Conservation (phyloP, 2,113 vertebrate genomes). For the Ptyas mucosa region DNA sequence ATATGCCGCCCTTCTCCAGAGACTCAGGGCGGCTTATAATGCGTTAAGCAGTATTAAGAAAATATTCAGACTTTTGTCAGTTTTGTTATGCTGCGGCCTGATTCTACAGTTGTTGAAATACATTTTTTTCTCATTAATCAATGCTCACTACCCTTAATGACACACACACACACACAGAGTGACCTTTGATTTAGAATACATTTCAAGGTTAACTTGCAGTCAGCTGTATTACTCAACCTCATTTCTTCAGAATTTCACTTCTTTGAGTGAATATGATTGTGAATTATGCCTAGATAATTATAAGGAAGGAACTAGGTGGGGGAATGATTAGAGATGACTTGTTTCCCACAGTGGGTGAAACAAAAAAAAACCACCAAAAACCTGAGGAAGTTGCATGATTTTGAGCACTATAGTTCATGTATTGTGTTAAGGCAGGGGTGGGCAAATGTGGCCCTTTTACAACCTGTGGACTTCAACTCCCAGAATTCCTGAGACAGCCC, state of each 20-base stretch:
- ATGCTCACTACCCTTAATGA: not conserved
- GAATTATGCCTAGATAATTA: not conserved
- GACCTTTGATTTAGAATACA: constrained; percentile 48
- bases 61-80: not conserved
- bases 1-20: too few relatives aligned
- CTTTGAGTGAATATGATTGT: not conserved
- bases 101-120: not conserved
- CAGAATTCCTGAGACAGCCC: too few relatives aligned
- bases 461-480: too few relatives aligned
- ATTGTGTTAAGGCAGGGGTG: not conserved
- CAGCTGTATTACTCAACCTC: not conserved
- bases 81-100: not conserved
- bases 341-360: not conserved
- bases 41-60: too few relatives aligned
- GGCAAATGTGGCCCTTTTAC: too few relatives aligned
- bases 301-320: not conserved
- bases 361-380: not conserved
- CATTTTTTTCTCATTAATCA: not conserved
- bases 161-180: not conserved
- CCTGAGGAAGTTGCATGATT: not conserved
- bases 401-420: constrained; percentile 42
- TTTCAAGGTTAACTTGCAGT: not conserved
- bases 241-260: not conserved
- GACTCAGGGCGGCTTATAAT: too few relatives aligned
- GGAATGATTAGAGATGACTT: not conserved